Conservation (phyloP, 2,113 vertebrate species). For the Mobula birostris region DNA sequence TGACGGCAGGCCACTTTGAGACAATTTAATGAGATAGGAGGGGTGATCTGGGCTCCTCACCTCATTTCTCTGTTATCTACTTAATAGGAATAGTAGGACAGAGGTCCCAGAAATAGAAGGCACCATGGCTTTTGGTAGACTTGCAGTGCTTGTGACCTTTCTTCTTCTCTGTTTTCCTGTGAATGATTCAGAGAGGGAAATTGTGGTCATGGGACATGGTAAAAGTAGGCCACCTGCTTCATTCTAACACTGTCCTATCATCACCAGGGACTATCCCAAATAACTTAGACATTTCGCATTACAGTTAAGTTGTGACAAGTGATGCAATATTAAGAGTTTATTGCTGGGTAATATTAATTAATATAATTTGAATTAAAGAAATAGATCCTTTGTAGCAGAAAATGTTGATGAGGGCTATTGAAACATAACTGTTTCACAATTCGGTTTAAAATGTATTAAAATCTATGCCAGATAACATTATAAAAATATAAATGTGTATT, state of each 20-base stretch:
- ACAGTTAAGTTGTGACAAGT: neutral
- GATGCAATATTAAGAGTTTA: neutral
- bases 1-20: neutral
- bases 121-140: neutral
- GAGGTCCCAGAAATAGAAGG: neutral
- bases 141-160: neutral
- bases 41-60: neutral
- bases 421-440: neutral
- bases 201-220: neutral
- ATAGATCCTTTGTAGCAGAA: neutral
- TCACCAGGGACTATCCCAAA: no score
- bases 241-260: neutral
- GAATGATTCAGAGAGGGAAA: neutral
- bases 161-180: neutral
- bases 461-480: neutral
- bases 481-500: neutral
- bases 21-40: neutral
- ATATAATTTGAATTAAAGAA: neutral
- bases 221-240: neutral
- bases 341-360: neutral
- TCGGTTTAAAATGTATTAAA: neutral
- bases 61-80: neutral
- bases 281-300: neutral
- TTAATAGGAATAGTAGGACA: neutral
- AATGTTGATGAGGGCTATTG: neutral